phyloP scores from a whole-genome alignment of 2,888 invertebrate genomes.

The Pollenia griseotomentosa region DNA sequence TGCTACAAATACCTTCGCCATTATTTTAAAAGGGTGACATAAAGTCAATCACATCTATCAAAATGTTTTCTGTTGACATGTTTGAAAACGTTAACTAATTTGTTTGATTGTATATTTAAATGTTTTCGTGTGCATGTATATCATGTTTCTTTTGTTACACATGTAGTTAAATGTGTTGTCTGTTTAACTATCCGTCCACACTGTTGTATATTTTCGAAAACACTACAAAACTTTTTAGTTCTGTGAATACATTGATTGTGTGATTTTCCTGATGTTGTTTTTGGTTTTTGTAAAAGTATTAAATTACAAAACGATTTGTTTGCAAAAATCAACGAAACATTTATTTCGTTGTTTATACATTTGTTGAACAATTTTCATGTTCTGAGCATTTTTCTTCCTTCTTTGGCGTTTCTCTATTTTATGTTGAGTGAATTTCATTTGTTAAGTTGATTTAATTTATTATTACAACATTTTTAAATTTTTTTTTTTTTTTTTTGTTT shows the following conservation, averaged over 20 bases:
- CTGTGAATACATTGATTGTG: constrained; percentile 26
- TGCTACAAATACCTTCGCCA: too few species aligned
- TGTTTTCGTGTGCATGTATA: not conserved
- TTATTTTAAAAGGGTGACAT: not conserved
- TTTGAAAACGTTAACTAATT: constrained; percentile 9
- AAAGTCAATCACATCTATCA: not conserved
- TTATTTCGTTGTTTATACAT: constrained; percentile 67
- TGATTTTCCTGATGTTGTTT: constrained; percentile 33
- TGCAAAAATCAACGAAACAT: constrained; percentile 62
- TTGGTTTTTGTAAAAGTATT: constrained; percentile 52
- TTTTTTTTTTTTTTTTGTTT: not conserved
- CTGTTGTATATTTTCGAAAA: constrained; percentile 6
- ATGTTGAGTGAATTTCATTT: constrained; percentile 56
- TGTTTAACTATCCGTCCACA: not conserved
- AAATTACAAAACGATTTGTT: constrained; percentile 69
- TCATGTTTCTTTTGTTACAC: constrained; percentile 56
- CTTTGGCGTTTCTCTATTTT: constrained; percentile 46
- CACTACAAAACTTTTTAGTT: not conserved
- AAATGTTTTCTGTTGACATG: not conserved
- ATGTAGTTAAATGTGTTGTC: constrained; percentile 12
- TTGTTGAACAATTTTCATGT: constrained; percentile 64
- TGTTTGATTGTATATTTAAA: not conserved
- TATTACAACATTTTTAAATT: constrained; percentile 52
- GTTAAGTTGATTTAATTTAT: constrained; percentile 62
- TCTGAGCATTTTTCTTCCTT: constrained; percentile 16